phyloP scores from a whole-genome alignment of 2,797 vertebrate genomes.

The Percopsis omiscomaycus region DNA sequence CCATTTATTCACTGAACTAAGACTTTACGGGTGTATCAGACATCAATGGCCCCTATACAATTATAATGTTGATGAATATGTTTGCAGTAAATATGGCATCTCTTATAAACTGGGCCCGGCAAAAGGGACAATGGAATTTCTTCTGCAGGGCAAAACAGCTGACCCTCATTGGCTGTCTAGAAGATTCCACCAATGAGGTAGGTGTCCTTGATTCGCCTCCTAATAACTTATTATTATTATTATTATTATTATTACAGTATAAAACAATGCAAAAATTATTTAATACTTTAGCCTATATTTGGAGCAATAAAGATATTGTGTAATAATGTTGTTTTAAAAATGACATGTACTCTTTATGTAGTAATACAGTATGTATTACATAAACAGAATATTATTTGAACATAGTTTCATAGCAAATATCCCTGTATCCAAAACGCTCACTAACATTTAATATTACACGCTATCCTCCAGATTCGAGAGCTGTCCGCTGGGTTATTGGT shows the following conservation, averaged over 20 bases:
- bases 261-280: not conserved
- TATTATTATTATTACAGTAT: not conserved
- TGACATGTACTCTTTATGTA: no score
- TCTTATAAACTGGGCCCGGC: slow-evolving; percentile 76
- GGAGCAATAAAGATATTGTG: no score
- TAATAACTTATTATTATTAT: not conserved
- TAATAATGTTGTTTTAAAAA: no score
- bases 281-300: not conserved
- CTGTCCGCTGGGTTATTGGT: slow-evolving; percentile 81
- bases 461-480: slow-evolving; percentile 82
- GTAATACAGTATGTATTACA: no score
- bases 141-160: slow-evolving; percentile 78
- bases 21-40: not conserved
- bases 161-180: slow-evolving; percentile 83
- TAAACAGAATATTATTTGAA: not conserved
- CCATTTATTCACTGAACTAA: not conserved
- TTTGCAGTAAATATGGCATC: slow-evolving; percentile 78
- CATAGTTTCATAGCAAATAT: not conserved
- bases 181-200: slow-evolving; percentile 91
- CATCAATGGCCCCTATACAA: not conserved
- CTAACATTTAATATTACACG: not conserved
- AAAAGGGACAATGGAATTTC: slow-evolving; percentile 84
- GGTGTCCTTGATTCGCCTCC: not conserved
- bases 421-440: not conserved
- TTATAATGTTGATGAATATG: not conserved